Conservation (phyloP, 2,797 vertebrate genomes). For the Coluber constrictor region DNA sequence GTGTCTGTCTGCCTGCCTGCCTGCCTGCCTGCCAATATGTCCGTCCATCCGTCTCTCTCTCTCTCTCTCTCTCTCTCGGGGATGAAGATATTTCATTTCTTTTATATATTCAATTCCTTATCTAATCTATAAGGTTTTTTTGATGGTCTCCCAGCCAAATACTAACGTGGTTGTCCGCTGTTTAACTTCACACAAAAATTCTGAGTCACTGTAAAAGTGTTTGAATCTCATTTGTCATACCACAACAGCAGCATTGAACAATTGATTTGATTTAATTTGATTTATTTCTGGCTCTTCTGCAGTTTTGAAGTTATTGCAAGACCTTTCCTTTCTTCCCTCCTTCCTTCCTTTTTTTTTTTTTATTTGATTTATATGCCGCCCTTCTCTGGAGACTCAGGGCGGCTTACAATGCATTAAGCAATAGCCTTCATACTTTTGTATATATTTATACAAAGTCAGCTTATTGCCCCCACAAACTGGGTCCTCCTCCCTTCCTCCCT, state of each 20-base stretch:
- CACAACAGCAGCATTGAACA: not conserved
- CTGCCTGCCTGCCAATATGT: too few species aligned
- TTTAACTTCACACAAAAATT: not conserved
- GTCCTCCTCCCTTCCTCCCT: not conserved
- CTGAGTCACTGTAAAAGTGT: not conserved
- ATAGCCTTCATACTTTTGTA: too few species aligned
- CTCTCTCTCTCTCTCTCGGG: not conserved
- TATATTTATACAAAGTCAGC: too few species aligned
- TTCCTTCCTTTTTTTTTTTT: too few species aligned
- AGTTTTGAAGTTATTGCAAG: not conserved
- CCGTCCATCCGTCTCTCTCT: too few species aligned
- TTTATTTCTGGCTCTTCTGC: not conserved
- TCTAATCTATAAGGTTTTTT: not conserved
- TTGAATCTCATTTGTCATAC: not conserved
- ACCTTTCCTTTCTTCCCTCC: not conserved
- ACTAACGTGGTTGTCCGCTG: not conserved
- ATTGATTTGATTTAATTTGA: not conserved
- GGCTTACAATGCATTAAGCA: too few species aligned
- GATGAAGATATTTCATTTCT: not conserved
- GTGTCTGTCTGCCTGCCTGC: too few species aligned
- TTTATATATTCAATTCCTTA: not conserved
- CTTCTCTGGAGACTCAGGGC: too few species aligned
- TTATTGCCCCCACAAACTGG: too few species aligned
- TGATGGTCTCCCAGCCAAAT: not conserved
- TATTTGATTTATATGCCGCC: too few species aligned